Conservation (phyloP, 1,140 invertebrate genomes). For the Euborellia annulipes region DNA sequence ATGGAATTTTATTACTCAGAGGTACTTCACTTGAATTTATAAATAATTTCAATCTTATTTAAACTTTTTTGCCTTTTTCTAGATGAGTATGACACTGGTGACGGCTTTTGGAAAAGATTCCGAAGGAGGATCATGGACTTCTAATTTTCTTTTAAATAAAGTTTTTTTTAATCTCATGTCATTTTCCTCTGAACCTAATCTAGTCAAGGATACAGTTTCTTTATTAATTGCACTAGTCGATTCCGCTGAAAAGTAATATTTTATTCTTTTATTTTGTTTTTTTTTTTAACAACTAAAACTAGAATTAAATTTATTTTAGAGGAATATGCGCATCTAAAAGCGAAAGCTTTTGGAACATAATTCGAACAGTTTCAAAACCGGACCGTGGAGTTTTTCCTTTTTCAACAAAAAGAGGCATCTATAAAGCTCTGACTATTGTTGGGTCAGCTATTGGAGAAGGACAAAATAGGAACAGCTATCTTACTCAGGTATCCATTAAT, state of each 20-base stretch:
- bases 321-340: conserved; percentile 24
- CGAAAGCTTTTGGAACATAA: conserved; percentile 28
- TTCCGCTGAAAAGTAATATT: conserved; percentile 36
- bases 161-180: conserved; percentile 38
- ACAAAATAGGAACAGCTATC: conserved; percentile 26
- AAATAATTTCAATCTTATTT: background rate
- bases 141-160: conserved; percentile 45
- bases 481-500: no score
- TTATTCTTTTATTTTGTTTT: conserved; percentile 1
- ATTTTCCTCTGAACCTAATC: conserved; percentile 37
- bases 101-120: conserved; percentile 44
- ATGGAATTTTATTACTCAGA: conserved; percentile 49
- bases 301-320: conserved; percentile 13
- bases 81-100: conserved; percentile 35
- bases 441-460: conserved; percentile 25
- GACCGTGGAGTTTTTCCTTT: conserved; percentile 28
- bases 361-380: conserved; percentile 24
- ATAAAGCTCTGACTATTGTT: conserved; percentile 33
- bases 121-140: conserved; percentile 37
- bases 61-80: background rate
- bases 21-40: conserved; percentile 26
- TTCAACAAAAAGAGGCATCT: conserved; percentile 33
- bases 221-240: conserved; percentile 39
- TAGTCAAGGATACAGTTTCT: conserved; percentile 41
- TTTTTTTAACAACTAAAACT: background rate